Percentiles rank a stretch among this genome's conserved stretches.
These are phyloP conservation scores for Lophochroa leadbeateri DNA, from an alignment of 2,113 vertebrate species.

Conservation along the genomic window DNA sequence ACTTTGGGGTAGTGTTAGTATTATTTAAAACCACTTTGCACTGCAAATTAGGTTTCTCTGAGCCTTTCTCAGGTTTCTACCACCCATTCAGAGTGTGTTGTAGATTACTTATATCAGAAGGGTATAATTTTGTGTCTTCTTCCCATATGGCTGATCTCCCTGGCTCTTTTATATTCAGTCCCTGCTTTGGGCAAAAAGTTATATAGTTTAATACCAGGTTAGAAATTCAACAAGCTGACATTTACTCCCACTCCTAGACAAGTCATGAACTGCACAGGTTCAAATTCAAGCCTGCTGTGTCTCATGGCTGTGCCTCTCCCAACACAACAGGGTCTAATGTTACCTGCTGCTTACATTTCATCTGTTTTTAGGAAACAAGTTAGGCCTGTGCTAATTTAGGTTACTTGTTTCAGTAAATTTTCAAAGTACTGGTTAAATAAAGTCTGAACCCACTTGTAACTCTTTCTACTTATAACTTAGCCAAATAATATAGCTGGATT, in stretches of 20 bases:
- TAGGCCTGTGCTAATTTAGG: neutral
- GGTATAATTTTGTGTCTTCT: neutral
- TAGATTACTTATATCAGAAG: neutral
- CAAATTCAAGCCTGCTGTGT: neutral
- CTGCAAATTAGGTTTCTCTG: neutral
- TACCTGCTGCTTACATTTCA: neutral
- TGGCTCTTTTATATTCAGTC: neutral
- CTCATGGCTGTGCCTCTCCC: neutral
- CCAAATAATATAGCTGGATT: neutral
- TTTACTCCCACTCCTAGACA: neutral
- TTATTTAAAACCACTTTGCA: neutral
- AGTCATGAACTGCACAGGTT: neutral
- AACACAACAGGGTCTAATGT: neutral
- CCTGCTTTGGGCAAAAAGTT: neutral
- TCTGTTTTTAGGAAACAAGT: neutral
- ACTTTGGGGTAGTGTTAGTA: neutral
- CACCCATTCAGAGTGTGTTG: rapidly evolving
- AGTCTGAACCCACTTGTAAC: neutral
- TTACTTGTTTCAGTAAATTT: neutral
- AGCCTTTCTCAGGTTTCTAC: neutral
- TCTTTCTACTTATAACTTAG: neutral
- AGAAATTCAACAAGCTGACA: neutral
- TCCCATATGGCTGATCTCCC: neutral
- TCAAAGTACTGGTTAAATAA: neutral
- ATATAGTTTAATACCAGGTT: neutral